Base-by-base conservation (phyloP, 2,888 invertebrate species). In the Euclidia mi region DNA sequence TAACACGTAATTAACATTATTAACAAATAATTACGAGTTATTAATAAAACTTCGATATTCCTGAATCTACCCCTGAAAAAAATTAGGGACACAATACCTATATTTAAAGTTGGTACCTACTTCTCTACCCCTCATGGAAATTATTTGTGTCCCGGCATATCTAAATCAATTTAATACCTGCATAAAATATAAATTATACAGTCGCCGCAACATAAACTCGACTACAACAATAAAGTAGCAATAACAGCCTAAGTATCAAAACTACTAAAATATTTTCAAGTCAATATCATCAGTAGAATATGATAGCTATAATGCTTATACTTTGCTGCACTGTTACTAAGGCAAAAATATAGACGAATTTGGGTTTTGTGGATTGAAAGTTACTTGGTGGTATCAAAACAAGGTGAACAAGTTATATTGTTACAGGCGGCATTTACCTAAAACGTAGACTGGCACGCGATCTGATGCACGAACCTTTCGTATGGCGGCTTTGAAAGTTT, bases 391-490 rank as follows among this genome's bases (percentile, higher is more conserved):
- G 52, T 60, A 63, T 52, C 63, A 48, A 62, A 56, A 53, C 55
- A 61, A 63, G 59, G 63, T 64, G 62, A 67, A 60, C 64, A 67
- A 62, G 67, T 67, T 73, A 64, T 65, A 73, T 60, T 60, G 68
- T 71, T 72, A 65, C 58, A 41, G 56, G 40, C 46, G 52, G 56
- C 57, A 71, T 68, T 71, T 71, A 57, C 56, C 59, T 65, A 61
- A 38, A 72, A 65, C 53, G 65, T 48, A 42, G 45, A 45, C 55
- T 20, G 43, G 58, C 74, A 74, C 74, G 74, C 74, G 65, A 74
- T 70, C 50, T 49, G 50, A 58, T 60, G 35, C 71, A 74, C 70
- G 71, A 69, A 74, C 58, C 55, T 65, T 64, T 55, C 28, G 50
- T 41, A 56, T 56, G 51, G 38, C 49, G 42, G 49, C 55, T 59